phyloP scores from a whole-genome alignment of 2,113 vertebrate species.

The Nothobranchius furzeri region DNA sequence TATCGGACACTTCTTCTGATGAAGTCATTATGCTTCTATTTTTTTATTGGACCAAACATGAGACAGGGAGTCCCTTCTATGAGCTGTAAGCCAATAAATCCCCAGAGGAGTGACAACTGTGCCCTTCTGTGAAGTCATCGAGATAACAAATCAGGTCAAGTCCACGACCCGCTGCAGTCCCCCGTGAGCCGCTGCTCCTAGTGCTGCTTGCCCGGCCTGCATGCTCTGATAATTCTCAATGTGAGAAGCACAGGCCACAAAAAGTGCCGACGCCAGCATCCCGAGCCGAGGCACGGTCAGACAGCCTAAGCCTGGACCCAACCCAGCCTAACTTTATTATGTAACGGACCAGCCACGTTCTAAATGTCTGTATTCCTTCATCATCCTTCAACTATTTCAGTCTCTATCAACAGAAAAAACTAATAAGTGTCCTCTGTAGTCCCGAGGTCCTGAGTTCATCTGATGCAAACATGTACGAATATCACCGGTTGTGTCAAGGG shows the following conservation, averaged over 20 bases:
- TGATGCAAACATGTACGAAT: constrained; percentile 21
- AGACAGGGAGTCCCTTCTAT: constrained; percentile 15
- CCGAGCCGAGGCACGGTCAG: neutral
- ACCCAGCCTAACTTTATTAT: constrained; percentile 55
- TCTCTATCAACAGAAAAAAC: constrained; percentile 35
- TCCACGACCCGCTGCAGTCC: constrained; percentile 39
- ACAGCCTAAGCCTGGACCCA: constrained; percentile 60
- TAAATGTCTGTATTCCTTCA: constrained; percentile 33
- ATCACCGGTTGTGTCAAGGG: constrained; percentile 22
- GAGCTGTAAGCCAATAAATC: constrained; percentile 31
- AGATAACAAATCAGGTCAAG: constrained; percentile 64
- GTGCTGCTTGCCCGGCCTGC: constrained; percentile 36
- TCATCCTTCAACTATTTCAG: constrained; percentile 35
- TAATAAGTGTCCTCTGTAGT: constrained; percentile 39
- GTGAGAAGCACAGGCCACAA: constrained; percentile 48
- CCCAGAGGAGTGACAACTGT: constrained; percentile 17
- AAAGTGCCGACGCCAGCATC: constrained; percentile 71
- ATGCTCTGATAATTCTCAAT: constrained; percentile 57
- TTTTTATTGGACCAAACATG: constrained; percentile 30
- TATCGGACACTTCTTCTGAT: constrained; percentile 32
- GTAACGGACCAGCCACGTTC: constrained; percentile 40
- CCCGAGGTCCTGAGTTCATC: constrained; percentile 12
- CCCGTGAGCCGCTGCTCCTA: constrained; percentile 35
- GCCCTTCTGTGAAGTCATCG: constrained; percentile 42
- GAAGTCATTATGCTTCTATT: constrained; percentile 42